Conservation (phyloP, 2,797 vertebrate species). For the Mormyrops attenuatus region DNA sequence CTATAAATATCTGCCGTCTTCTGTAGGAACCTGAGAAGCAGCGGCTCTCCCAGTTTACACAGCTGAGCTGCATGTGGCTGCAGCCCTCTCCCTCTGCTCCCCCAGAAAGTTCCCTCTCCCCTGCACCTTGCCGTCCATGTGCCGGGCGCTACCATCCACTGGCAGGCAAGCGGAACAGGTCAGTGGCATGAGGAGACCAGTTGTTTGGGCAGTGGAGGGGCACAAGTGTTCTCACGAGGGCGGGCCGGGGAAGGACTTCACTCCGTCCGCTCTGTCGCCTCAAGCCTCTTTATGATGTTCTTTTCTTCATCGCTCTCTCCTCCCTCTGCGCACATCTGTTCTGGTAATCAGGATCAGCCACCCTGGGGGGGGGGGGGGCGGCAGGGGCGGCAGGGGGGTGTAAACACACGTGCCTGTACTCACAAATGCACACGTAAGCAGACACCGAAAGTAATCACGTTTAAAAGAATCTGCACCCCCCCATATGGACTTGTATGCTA, state of each 20-base stretch:
- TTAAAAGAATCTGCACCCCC: not conserved
- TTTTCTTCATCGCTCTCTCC: conserved; percentile 33
- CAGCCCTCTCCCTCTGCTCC: conserved; percentile 22
- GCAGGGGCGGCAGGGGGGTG: not conserved
- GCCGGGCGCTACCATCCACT: conserved; percentile 41
- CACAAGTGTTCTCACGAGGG: not conserved
- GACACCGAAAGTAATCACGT: conserved; percentile 13
- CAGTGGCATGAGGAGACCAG: not conserved
- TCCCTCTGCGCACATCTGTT: conserved; percentile 41
- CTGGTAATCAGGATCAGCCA: conserved; percentile 44
- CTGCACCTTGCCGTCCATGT: conserved; percentile 30
- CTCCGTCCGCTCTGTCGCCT: conserved; percentile 33
- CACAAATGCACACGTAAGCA: conserved; percentile 13
- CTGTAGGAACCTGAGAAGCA: conserved; percentile 67
- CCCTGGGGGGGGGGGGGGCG: conserved; percentile 26
- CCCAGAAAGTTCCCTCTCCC: conserved; percentile 12
- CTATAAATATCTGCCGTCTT: conserved; percentile 73
- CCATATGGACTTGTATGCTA: not conserved
- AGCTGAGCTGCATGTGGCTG: conserved; percentile 73
- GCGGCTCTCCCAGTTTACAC: conserved; percentile 70
- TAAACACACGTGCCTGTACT: conserved; percentile 18
- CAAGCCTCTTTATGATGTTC: conserved; percentile 24
- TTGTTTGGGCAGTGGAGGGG: not conserved
- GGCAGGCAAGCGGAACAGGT: conserved; percentile 19
- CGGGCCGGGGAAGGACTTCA: not conserved